Base-by-base conservation (phyloP, 1,140 invertebrate species). In the Calephelis nemesis region DNA sequence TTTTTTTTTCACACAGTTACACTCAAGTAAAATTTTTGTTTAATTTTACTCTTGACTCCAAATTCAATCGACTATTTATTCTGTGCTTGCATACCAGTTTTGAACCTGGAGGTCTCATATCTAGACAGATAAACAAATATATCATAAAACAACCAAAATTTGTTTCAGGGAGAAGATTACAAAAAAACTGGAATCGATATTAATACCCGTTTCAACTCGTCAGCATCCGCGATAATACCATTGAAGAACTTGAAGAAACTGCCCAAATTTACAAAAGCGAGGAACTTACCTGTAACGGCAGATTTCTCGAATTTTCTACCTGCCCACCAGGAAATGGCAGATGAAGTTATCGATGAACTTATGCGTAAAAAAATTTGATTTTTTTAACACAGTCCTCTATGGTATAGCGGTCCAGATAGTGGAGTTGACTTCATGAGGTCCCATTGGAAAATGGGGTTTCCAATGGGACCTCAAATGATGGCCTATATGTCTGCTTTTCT, bases 301-400 rank as follows among this genome's bases (percentile, higher is more conserved):
- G 84, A 93, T 47, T 95, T 95, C 75, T 94, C 94, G 0, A 79
- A 94, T 8, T 95, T 95, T 73, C 88, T 94, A 64, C 92, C 93
- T 0, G 77, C 74, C 5, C 94, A 95, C 74, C 84, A 92, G 63
- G 80, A 90, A 8, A 92, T 94, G 80, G 94, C 94, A 11, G 87
- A 85, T 0, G 80, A 93, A 69, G 84, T 95, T 68, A 93, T 94
- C 45, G 85, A 93, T 10, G 80, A 92, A 1, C 91, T 94, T 10
- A 80, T 95, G 85, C 78, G 93, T 93, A 83, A 84, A 77, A 15
- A 78, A 10, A 64, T 4, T 47, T 50, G 19, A 15, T 65, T 54
- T 54, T 19, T 50, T 62, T 47, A 68, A 70, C 4, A 7, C 42
- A 7, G 42, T 45, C 42, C 30, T 30, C 30, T 19, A 19, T 19